Percentiles rank a stretch among this genome's conserved stretches.
Conservation (phyloP, 1,140 invertebrate genomes). For the Amphibalanus amphitrite region DNA sequence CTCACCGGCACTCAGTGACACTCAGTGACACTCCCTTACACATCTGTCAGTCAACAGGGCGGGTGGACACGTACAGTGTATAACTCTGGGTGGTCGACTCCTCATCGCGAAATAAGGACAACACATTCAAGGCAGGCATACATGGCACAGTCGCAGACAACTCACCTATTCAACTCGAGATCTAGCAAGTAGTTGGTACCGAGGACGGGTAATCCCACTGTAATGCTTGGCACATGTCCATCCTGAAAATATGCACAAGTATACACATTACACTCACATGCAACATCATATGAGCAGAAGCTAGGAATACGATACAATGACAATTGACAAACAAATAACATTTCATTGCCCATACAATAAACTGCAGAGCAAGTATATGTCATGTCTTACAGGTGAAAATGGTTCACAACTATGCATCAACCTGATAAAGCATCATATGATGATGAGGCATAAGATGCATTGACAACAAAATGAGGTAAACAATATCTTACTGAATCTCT, state of each 20-base stretch:
- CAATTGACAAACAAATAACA: too few species aligned
- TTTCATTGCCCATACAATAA: too few species aligned
- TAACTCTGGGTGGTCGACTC: constrained; percentile 9
- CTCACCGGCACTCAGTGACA: constrained; percentile 3
- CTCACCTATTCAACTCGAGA: constrained; percentile 45
- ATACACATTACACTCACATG: not conserved
- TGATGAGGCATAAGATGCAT: too few species aligned
- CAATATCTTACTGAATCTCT: not conserved
- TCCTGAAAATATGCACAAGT: constrained; percentile 35
- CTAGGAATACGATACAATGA: too few species aligned
- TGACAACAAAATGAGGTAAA: too few species aligned
- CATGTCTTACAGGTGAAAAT: too few species aligned
- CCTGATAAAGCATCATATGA: too few species aligned
- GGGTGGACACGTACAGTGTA: constrained; percentile 30
- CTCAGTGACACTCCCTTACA: too few species aligned
- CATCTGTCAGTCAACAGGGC: too few species aligned
- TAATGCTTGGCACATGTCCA: constrained; percentile 48
- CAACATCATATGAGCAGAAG: too few species aligned
- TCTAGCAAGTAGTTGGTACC: constrained; percentile 48
- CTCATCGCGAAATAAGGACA: not conserved
- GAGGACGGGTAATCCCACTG: constrained; percentile 43
- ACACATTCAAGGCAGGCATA: not conserved
- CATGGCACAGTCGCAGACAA: not conserved
- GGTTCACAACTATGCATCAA: too few species aligned
- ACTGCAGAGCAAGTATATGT: too few species aligned